A percentile compares a stretch with the other conserved stretches of the same genome.
Evolutionary conservation across 2,888 invertebrate species (phyloP).

Genomic region (Loripinus fragilis): DNA sequence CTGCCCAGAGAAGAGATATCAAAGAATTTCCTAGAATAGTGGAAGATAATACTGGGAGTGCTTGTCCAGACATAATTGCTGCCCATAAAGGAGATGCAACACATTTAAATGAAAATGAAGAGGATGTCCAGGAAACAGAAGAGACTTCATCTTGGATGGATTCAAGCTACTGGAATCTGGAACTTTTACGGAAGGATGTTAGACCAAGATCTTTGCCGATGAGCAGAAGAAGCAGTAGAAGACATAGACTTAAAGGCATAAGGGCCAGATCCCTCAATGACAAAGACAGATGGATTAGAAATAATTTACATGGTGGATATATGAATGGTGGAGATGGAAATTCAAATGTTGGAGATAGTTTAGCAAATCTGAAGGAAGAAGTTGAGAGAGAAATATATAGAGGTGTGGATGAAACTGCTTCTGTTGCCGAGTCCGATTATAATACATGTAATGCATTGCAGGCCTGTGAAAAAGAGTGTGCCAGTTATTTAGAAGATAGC

Average conservation of each 20-base stretch:
- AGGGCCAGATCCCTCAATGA: neutral
- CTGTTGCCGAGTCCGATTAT: neutral
- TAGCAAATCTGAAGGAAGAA: neutral
- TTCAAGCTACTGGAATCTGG: neutral
- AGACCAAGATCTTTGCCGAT: neutral
- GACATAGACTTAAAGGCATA: neutral
- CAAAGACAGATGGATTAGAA: neutral
- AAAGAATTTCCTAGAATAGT: neutral
- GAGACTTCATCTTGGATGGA: conserved; percentile 2
- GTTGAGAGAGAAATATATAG: neutral
- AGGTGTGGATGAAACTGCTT: neutral
- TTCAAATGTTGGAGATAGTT: neutral
- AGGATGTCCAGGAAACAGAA: neutral
- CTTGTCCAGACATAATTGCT: neutral
- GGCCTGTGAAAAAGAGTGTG: neutral
- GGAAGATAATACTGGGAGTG: neutral
- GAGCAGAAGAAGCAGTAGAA: neutral
- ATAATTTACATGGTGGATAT: neutral
- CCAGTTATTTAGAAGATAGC: neutral
- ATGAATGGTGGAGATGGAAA: neutral
- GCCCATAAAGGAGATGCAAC: neutral
- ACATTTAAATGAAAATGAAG: neutral
- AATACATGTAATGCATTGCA: neutral
- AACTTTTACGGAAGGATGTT: neutral
- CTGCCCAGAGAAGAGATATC: neutral